Evolutionary conservation across 2,113 vertebrate genomes (phyloP).

Genomic region (Physeter macrocephalus): DNA sequence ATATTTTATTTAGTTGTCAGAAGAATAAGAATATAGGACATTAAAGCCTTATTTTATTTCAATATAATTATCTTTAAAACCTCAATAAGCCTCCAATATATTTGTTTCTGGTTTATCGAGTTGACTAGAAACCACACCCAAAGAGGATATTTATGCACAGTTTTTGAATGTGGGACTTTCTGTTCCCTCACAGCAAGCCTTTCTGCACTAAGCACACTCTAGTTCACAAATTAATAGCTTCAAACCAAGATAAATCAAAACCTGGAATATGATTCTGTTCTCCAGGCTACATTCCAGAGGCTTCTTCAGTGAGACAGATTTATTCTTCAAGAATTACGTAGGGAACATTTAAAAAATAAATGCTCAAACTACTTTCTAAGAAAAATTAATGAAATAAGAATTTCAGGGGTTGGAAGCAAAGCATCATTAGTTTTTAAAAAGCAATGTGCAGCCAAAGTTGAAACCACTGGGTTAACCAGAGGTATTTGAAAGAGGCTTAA

Average conservation of each 20-base stretch:
- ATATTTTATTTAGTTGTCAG: background rate
- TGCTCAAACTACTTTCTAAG: background rate
- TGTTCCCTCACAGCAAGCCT: background rate
- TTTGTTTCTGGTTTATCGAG: background rate
- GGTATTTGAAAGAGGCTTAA: background rate
- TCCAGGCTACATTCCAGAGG: background rate
- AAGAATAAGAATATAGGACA: background rate
- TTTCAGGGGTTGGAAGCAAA: background rate
- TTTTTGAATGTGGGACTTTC: background rate
- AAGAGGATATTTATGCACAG: background rate
- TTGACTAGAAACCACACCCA: background rate
- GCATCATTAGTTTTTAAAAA: background rate
- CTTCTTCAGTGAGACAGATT: background rate
- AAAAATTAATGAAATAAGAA: slow-evolving; percentile 23
- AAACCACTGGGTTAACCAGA: background rate
- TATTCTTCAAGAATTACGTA: background rate
- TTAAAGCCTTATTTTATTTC: background rate
- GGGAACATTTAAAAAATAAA: background rate
- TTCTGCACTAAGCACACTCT: background rate
- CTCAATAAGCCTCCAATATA: background rate
- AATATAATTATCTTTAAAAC: background rate
- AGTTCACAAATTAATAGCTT: background rate
- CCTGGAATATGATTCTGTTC: background rate
- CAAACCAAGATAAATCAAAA: background rate
- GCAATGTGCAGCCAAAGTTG: background rate